These are phyloP conservation scores for Sternarchorhynchus goeldii DNA, from an alignment of 2,797 vertebrate species.

Conservation along the genomic window DNA sequence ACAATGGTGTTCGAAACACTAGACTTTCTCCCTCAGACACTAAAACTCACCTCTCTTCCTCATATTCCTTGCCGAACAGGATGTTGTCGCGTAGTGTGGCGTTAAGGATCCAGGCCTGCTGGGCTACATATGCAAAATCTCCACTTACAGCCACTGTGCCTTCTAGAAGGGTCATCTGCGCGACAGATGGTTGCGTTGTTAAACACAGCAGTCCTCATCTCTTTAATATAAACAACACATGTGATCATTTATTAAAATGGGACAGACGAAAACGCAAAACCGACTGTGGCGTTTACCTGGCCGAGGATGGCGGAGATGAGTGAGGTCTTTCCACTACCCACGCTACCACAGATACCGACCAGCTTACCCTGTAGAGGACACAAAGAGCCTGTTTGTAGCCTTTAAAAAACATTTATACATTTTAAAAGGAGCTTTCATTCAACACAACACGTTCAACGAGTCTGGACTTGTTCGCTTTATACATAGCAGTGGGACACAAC, in stretches of 20 bases:
- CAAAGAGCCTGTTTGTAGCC: background rate
- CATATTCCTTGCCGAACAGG: slow-evolving; percentile 87
- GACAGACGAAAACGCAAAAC: background rate
- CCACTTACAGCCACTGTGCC: slow-evolving; percentile 84
- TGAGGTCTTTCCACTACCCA: slow-evolving; percentile 92
- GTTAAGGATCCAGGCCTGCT: slow-evolving; percentile 93
- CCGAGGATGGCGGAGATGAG: slow-evolving; percentile 89
- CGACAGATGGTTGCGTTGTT: slow-evolving; percentile 23
- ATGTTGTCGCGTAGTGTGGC: slow-evolving; percentile 90
- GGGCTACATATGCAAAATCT: slow-evolving; percentile 89
- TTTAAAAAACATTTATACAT: background rate
- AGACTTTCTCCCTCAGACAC: background rate
- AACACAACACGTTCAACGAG: no score
- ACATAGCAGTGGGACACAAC: no score
- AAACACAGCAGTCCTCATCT: background rate
- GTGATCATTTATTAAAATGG: background rate
- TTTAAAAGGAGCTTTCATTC: background rate
- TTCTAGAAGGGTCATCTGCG: slow-evolving; percentile 86
- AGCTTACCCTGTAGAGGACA: slow-evolving; percentile 80
- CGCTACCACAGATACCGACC: slow-evolving; percentile 90
- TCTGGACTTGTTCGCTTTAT: no score
- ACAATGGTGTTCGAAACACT: no score
- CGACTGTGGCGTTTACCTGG: slow-evolving; percentile 77
- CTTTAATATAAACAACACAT: background rate
- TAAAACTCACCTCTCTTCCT: slow-evolving; percentile 84